Percentiles rank a stretch among this genome's conserved stretches.
Conservation (phyloP, 53 echinoderm and acorn worm genomes). For the Stichopus horrens region DNA sequence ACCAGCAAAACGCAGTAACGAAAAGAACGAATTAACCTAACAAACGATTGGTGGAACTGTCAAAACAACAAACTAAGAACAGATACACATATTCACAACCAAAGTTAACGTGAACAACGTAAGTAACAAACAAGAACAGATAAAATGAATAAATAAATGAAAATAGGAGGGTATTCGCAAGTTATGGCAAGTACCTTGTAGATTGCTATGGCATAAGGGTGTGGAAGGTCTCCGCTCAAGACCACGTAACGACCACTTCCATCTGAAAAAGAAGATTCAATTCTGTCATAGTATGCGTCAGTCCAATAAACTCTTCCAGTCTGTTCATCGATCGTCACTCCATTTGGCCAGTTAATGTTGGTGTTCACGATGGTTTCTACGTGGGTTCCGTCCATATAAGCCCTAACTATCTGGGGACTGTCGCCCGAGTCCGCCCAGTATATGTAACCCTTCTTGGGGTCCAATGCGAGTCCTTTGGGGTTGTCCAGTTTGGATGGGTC, state of each 20-base stretch:
- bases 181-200: conserved; percentile 67
- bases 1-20: no score
- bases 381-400: conserved; percentile 77
- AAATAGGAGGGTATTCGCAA: no score
- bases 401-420: conserved; percentile 57
- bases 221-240: conserved; percentile 65
- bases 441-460: conserved; percentile 91
- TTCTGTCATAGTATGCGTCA: conserved; percentile 84
- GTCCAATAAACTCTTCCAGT: conserved; percentile 83
- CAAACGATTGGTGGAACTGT: no score
- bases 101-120: no score
- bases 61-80: no score
- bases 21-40: no score
- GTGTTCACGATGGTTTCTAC: conserved; percentile 16
- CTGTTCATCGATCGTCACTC: conserved; percentile 84
- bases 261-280: conserved; percentile 72
- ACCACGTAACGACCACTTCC: conserved; percentile 69
- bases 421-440: conserved; percentile 93
- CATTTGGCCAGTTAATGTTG: conserved; percentile 90
- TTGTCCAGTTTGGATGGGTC: conserved; percentile 59
- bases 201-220: conserved; percentile 84
- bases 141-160: no score
- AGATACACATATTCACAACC: no score
- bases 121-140: no score
- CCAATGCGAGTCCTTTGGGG: conserved; percentile 79